phyloP scores from a whole-genome alignment of 23 tunicate species.

The Trididemnum nubilum region DNA sequence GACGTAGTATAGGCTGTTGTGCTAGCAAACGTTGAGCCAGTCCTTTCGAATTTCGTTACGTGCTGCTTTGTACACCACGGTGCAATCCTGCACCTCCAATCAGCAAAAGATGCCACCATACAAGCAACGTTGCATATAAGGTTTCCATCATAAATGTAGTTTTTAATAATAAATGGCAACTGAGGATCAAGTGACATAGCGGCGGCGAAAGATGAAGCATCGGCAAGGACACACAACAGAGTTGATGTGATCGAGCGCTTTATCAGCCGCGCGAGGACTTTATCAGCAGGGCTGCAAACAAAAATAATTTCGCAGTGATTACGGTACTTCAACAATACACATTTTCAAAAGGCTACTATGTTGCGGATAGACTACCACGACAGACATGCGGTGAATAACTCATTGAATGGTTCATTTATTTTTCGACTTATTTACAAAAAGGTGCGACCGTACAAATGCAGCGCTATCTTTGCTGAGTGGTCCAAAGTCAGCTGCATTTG shows the following conservation, averaged over 20 bases:
- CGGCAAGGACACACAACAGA: slow-evolving; percentile 67
- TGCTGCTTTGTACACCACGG: slow-evolving; percentile 53
- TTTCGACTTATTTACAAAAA: too few relatives aligned
- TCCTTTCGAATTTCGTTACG: neutral
- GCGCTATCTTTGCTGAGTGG: too few relatives aligned
- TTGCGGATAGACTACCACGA: too few relatives aligned
- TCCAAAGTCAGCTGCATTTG: too few relatives aligned
- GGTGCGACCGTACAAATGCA: too few relatives aligned
- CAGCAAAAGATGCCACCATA: slow-evolving; percentile 79
- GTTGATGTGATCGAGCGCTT: slow-evolving; percentile 73
- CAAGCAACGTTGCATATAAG: slow-evolving; percentile 80
- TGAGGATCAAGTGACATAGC: slow-evolving; percentile 33
- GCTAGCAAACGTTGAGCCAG: too few relatives aligned
- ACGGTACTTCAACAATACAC: too few relatives aligned
- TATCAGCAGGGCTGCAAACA: slow-evolving; percentile 51
- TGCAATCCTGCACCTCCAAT: slow-evolving; percentile 75
- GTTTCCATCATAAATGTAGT: slow-evolving; percentile 67
- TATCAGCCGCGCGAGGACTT: slow-evolving; percentile 43
- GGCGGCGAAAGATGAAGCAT: slow-evolving; percentile 54
- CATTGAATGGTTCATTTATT: too few relatives aligned
- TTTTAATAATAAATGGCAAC: slow-evolving; percentile 53
- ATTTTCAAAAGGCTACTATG: too few relatives aligned
- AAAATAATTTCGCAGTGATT: too few relatives aligned
- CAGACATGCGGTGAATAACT: too few relatives aligned
- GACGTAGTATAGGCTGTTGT: too few relatives aligned